Percentiles rank a stretch among this genome's conserved stretches.
Conservation (phyloP, 2,113 vertebrate species). For the Megaptera novaeangliae region DNA sequence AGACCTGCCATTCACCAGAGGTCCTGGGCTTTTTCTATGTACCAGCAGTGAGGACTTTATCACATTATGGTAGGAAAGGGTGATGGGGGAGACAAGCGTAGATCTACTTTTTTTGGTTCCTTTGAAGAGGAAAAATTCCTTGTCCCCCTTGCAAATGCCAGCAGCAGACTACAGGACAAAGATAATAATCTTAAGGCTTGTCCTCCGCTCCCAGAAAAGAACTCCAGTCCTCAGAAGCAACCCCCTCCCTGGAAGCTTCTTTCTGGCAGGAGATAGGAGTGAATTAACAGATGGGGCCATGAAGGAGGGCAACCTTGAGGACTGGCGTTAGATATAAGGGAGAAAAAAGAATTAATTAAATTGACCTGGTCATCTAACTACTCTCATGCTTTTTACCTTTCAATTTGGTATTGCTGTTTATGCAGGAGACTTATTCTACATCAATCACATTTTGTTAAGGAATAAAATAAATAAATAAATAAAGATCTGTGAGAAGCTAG, state of each 20-base stretch:
- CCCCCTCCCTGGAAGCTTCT: neutral
- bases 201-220: neutral
- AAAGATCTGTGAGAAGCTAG: neutral
- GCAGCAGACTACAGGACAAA: neutral
- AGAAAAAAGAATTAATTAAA: neutral
- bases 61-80: neutral
- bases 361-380: neutral
- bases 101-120: conserved; percentile 25
- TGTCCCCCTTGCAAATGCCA: neutral
- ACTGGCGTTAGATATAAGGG: neutral
- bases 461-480: neutral
- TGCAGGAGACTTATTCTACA: neutral
- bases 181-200: conserved; percentile 42
- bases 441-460: neutral
- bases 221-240: neutral
- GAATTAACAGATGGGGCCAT: neutral
- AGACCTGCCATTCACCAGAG: neutral
- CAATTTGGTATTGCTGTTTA: neutral
- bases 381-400: neutral
- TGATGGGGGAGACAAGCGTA: neutral
- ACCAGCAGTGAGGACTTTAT: neutral
- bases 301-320: neutral
- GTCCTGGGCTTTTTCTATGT: neutral
- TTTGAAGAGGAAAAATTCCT: conserved; percentile 45
- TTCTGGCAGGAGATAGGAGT: neutral